These are phyloP conservation scores for Drosophila nannoptera DNA, from an alignment of 1,140 invertebrate genomes.

Conservation along the genomic window DNA sequence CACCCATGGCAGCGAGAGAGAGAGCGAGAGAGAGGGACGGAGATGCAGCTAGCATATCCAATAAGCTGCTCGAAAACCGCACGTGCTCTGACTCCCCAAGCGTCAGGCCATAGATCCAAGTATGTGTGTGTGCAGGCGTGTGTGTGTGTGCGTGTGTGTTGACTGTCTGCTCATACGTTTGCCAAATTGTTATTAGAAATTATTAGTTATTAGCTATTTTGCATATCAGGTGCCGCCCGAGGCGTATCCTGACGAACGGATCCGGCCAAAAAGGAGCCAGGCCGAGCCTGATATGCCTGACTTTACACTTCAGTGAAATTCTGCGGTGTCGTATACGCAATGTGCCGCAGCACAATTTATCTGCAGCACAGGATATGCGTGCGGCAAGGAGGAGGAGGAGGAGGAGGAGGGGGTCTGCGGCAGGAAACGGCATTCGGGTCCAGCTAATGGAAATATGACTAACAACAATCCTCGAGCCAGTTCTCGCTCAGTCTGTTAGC, in stretches of 20 bases:
- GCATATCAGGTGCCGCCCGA: conserved; percentile 9
- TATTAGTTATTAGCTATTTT: conserved; percentile 42
- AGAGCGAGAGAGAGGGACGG: not conserved
- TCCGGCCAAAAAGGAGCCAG: not conserved
- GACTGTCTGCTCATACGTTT: not conserved
- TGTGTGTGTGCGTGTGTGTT: not conserved
- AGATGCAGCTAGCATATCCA: conserved; percentile 21
- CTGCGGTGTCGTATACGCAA: not conserved
- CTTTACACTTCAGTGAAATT: not conserved
- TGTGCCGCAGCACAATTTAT: not conserved
- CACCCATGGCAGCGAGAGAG: not conserved
- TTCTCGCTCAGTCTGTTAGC: no score
- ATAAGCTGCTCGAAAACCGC: conserved; percentile 26
- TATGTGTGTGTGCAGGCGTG: not conserved
- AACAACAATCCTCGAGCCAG: no score
- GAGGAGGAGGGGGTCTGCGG: no score
- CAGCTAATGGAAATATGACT: no score
- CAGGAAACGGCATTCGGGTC: no score
- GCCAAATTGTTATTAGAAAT: conserved; percentile 40
- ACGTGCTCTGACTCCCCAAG: conserved; percentile 33
- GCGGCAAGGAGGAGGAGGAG: no score
- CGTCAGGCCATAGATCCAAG: not conserved
- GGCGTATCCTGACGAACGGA: not conserved
- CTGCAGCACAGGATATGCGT: not conserved
- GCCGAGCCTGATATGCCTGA: no score